phyloP scores from a whole-genome alignment of 1,140 invertebrate species.

The Drosophila novamexicana region DNA sequence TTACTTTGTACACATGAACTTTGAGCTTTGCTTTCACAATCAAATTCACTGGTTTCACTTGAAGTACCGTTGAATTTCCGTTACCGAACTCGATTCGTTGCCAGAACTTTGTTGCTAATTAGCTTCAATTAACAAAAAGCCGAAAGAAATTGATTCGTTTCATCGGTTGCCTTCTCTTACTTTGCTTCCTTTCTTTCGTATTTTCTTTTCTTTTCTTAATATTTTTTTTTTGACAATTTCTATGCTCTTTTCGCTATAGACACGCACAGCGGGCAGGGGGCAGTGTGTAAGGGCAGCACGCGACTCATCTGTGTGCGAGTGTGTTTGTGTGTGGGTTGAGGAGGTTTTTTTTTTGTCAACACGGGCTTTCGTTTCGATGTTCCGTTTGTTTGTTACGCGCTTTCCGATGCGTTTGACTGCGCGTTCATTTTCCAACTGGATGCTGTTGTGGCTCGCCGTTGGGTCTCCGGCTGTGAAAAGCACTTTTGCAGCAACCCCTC shows the following conservation, averaged over 20 bases:
- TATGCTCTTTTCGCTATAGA: slow-evolving; percentile 52
- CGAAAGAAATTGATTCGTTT: slow-evolving; percentile 32
- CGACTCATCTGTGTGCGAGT: slow-evolving; percentile 50
- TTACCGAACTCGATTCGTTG: background rate
- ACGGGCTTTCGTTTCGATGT: slow-evolving; percentile 31
- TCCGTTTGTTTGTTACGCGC: slow-evolving; percentile 53
- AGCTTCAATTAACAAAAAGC: slow-evolving; percentile 33
- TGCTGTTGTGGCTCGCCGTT: slow-evolving; percentile 52
- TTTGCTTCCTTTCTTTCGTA: slow-evolving; percentile 17
- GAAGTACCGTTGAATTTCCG: slow-evolving; percentile 21
- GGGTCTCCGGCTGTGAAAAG: slow-evolving; percentile 36
- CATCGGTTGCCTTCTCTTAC: slow-evolving; percentile 16
- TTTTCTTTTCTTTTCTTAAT: background rate
- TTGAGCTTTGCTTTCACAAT: slow-evolving; percentile 8
- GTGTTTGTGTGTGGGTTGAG: slow-evolving; percentile 23
- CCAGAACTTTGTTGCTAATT: slow-evolving; percentile 14
- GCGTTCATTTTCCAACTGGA: slow-evolving; percentile 81
- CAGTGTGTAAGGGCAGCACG: slow-evolving; percentile 57
- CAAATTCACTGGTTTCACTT: slow-evolving; percentile 5
- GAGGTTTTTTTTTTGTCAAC: slow-evolving; percentile 39
- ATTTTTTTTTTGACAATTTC: slow-evolving; percentile 50
- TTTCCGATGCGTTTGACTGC: slow-evolving; percentile 74
- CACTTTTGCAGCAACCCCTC: slow-evolving; percentile 48
- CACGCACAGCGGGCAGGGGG: slow-evolving; percentile 49
- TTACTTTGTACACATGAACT: slow-evolving; percentile 10